Base-by-base conservation (phyloP, 37 sponge, comb jelly and placozoan species). In the Spongia lamella region DNA sequence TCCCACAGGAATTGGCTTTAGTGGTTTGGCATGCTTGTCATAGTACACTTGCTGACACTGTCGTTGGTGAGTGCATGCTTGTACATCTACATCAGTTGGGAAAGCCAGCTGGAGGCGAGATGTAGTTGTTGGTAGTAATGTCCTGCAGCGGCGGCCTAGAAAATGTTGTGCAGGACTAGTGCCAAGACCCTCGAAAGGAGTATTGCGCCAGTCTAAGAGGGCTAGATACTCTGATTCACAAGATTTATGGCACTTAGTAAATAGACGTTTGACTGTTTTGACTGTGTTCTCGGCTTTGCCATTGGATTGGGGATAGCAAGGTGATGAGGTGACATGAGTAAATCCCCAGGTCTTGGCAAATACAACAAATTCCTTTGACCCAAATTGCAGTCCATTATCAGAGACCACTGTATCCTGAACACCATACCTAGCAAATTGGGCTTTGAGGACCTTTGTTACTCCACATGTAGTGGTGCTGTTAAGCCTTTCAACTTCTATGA, bases 141-240 rank as follows among this genome's bases (percentile, higher is more conserved):
- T 75, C 32, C 50, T 61, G 38, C 69, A 68, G 1, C 83, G 57
- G 36, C 80, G 64, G 7, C 79, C 74, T 1, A 85, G 37, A 14
- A 84, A 71, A 22, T 72, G 70, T 59, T 84, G 85, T 36, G 80
- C 63, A 25, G 86, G 86, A 55, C 74, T 73, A 33, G 80, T 49
- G 38, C 47, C 80, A 16, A 84, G n/a, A 2, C 79, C 79, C 36
- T 69, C 80, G 26, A 81, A 36, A 0, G 65, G 85, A 84, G n/a
- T n/a, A n/a, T n/a, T n/a, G n/a, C n/a, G n/a, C n/a, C n/a, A n/a
- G n/a, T n/a, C n/a, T n/a, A n/a, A 31, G 17, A 84, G 66, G n/a
- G 80, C 85, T 7, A 60, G 25, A 43, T 59, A 84, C 20, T 70
- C 80, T 6, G 80, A 79, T 26, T 61, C 53, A 11, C 53, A 61